Evolutionary conservation across 2,113 vertebrate genomes (phyloP), one percentile per base, ranked within the genome.

Genomic region (Steatornis caripensis): DNA sequence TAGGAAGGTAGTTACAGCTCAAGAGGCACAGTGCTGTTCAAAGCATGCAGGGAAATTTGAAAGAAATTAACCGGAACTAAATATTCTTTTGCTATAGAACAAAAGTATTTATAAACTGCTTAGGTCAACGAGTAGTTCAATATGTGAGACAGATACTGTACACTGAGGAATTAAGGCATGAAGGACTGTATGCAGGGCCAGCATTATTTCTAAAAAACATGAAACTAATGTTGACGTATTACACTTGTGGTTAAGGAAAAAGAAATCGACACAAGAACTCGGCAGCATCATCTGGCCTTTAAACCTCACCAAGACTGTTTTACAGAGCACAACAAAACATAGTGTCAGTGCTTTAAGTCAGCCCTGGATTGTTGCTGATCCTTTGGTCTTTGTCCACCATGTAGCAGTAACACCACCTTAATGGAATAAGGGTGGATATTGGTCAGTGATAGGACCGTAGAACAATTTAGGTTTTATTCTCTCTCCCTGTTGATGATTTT

Each of bases 351-450:
- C 34, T 71, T 70, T 30, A 23, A 61, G 54, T 60, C 46, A 54
- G 0, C 18, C 37, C 43, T 60, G 45, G 70, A 7, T 12, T 32
- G 53, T n/a, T 54, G 54, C 46, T 58, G 45, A 64, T 49, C 27
- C 48, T 87, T 74, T 64, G n/a, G 55, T 49, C n/a, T 87, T 65
- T 43, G 19, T 41, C 22, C 49, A 6, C 14, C 34, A 30, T 37
- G 15, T 0, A n/a, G 34, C 0, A 32, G 19, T 32, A 71, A 45
- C n/a, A 71, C 0, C 26, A 45, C 24, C 21, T n/a, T 49, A 30
- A 18, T n/a, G 23, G 24, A 12, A 1, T 12, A 48, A 46, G 15
- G 26, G 54, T 43, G 39, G 23, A 34, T 36, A n/a, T 0, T 39
- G 53, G 17, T 61, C 66, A 84, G 37, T 78, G 41, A 10, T 4